phyloP scores from a whole-genome alignment of 2,797 vertebrate genomes.

The Pogoniulus pusillus region DNA sequence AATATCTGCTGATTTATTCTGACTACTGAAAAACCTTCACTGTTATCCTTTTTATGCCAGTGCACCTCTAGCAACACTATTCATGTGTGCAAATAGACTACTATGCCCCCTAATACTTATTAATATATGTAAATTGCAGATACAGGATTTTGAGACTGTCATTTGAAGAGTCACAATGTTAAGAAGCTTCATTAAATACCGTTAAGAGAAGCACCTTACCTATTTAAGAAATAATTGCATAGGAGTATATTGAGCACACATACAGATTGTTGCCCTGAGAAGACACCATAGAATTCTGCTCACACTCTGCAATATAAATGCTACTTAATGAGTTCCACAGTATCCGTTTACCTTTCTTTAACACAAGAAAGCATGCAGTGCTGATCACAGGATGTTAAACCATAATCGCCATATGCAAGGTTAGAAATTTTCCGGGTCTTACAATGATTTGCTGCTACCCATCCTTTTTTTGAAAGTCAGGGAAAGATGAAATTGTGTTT shows the following conservation, averaged over 20 bases:
- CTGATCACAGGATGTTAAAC: not conserved
- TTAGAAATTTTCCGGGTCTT: not conserved
- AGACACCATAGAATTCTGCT: not conserved
- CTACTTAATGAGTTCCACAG: not conserved
- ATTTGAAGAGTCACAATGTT: not conserved
- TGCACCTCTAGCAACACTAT: not conserved
- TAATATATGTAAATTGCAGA: not conserved
- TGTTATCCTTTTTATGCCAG: not conserved
- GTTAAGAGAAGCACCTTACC: not conserved
- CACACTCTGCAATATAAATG: not conserved
- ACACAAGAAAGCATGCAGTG: not conserved
- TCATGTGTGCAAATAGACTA: not conserved
- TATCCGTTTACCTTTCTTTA: not conserved
- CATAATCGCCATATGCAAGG: not conserved
- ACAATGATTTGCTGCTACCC: not conserved
- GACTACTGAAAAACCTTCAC: not conserved
- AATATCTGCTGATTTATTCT: not conserved
- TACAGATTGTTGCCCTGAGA: not conserved
- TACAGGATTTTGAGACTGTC: not conserved
- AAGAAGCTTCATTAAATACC: not conserved
- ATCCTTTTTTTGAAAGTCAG: too few relatives aligned
- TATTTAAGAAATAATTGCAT: not conserved
- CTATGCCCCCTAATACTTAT: not conserved
- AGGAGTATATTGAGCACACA: not conserved
- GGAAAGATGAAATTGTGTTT: too few relatives aligned